Evolutionary conservation across 1,140 invertebrate species (phyloP).

Genomic region (Scaptomyza graminum): DNA sequence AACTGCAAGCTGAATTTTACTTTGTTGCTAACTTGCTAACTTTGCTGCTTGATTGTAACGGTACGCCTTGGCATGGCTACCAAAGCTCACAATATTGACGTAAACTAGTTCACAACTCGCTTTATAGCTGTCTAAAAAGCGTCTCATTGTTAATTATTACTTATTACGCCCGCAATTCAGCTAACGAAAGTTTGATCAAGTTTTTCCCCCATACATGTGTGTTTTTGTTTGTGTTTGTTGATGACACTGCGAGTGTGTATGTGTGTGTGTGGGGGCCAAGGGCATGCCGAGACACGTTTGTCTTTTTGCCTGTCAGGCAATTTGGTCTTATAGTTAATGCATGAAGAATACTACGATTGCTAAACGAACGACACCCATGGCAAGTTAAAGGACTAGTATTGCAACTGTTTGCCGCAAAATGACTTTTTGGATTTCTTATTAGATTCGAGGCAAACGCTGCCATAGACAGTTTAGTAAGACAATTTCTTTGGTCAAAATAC

Average conservation of each 20-base stretch:
- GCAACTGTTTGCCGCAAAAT: not conserved
- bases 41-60: not conserved
- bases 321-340: slow-evolving; percentile 23
- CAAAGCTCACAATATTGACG: slow-evolving; percentile 15
- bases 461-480: too few relatives aligned
- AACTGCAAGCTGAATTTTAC: not conserved
- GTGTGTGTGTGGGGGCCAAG: slow-evolving; percentile 2
- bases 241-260: not conserved
- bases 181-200: slow-evolving; percentile 17
- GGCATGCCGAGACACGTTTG: slow-evolving; percentile 11
- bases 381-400: slow-evolving; percentile 9
- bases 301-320: slow-evolving; percentile 10
- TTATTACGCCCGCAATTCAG: slow-evolving; percentile 26
- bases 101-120: slow-evolving; percentile 20
- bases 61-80: not conserved
- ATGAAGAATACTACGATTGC: slow-evolving; percentile 4
- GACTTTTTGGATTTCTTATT: not conserved
- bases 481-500: too few relatives aligned
- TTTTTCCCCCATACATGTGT: not conserved
- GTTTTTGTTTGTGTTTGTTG: not conserved
- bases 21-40: not conserved
- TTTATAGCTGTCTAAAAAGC: slow-evolving; percentile 7
- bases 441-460: too few relatives aligned
- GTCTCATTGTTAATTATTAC: slow-evolving; percentile 27
- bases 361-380: slow-evolving; percentile 8